A percentile compares a stretch with the other conserved stretches of the same genome.
phyloP scores from a whole-genome alignment of 1,140 invertebrate species.

The Brachionus manjavacas region DNA sequence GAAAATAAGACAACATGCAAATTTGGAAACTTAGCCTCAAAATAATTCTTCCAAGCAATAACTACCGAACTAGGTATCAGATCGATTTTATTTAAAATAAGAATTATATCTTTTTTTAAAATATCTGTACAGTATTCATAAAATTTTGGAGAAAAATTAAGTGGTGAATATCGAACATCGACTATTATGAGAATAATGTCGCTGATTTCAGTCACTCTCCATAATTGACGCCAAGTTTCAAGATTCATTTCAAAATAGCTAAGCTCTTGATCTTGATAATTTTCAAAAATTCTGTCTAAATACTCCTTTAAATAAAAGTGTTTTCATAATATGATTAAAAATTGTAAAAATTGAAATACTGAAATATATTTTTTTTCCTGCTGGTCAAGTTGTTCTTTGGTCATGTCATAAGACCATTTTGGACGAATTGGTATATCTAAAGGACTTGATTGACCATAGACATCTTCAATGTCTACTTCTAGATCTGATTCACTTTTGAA shows the following conservation, averaged over 20 bases:
- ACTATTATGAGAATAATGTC: constrained; percentile 78
- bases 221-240: constrained; percentile 86
- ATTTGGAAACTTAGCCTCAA: constrained; percentile 68
- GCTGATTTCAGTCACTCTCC: constrained; percentile 84
- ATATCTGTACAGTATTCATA: constrained; percentile 72
- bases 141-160: constrained; percentile 81
- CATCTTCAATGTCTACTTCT: constrained; percentile 68
- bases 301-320: constrained; percentile 60
- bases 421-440: constrained; percentile 77
- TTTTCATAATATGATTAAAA: not conserved
- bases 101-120: constrained; percentile 73
- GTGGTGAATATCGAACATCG: constrained; percentile 70
- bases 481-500: constrained; percentile 53
- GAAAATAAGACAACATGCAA: constrained; percentile 76
- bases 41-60: constrained; percentile 80
- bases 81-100: constrained; percentile 88
- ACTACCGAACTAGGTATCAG: constrained; percentile 73
- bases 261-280: constrained; percentile 58
- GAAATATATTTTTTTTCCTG: constrained; percentile 58
- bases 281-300: constrained; percentile 60
- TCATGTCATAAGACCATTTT: constrained; percentile 70
- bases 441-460: constrained; percentile 64
- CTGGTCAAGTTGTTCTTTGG: constrained; percentile 67
- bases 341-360: constrained; percentile 44
- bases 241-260: constrained; percentile 82